Conservation (phyloP, 2,113 vertebrate species). For the Oenanthe oenanthe region DNA sequence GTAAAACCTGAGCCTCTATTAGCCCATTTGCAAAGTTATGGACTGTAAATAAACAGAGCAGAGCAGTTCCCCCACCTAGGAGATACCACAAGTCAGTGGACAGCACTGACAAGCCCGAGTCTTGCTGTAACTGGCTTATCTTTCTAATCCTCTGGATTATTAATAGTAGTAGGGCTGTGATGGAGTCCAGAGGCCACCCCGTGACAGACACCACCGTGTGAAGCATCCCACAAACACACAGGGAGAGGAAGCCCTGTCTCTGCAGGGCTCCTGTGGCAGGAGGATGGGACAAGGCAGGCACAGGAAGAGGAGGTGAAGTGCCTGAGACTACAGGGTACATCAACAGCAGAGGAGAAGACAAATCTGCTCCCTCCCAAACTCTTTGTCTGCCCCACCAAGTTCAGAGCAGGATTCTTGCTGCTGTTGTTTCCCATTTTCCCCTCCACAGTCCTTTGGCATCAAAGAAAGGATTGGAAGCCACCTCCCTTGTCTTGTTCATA, state of each 20-base stretch:
- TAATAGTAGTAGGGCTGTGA: slow-evolving; percentile 61
- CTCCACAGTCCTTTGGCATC: background rate
- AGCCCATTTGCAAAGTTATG: slow-evolving; percentile 31
- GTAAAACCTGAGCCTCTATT: slow-evolving; percentile 39
- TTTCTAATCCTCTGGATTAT: slow-evolving; percentile 62
- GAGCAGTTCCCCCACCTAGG: background rate
- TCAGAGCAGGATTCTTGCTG: background rate
- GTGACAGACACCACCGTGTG: slow-evolving; percentile 10
- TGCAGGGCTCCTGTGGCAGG: accelerated
- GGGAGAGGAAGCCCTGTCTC: background rate
- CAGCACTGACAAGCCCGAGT: slow-evolving; percentile 11
- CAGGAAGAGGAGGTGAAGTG: background rate
- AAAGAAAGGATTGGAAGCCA: background rate
- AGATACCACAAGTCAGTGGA: slow-evolving; percentile 14
- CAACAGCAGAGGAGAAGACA: background rate
- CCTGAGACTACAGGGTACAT: accelerated
- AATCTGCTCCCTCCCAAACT: background rate
- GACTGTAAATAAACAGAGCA: slow-evolving; percentile 38
- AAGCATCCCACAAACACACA: background rate
- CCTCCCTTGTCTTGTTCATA: background rate
- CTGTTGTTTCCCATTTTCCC: background rate
- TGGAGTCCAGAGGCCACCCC: slow-evolving; percentile 35
- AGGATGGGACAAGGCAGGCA: background rate
- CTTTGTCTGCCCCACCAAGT: background rate
- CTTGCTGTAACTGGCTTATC: slow-evolving; percentile 27